A percentile compares a stretch with the other conserved stretches of the same genome.
phyloP scores from a whole-genome alignment of 2,113 vertebrate genomes.

The Odobenus rosmarus region DNA sequence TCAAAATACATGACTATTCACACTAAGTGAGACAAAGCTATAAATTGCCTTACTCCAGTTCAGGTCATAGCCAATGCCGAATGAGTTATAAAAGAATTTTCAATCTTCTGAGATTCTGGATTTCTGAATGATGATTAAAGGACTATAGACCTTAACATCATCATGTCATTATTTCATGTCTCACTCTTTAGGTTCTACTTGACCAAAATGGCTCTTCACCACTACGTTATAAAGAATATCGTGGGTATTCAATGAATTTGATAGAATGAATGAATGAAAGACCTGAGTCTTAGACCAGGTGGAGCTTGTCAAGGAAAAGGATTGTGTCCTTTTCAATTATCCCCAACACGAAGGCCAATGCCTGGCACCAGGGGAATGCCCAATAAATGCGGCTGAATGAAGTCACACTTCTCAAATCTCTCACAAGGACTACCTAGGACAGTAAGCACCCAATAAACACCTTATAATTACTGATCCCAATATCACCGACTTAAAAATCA shows the following conservation, averaged over 20 bases:
- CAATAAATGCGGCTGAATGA: too few species aligned
- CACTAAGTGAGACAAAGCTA: not conserved
- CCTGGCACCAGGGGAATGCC: not conserved
- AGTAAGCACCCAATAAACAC: not conserved
- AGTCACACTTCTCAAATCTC: not conserved
- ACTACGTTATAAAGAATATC: not conserved
- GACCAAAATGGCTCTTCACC: not conserved
- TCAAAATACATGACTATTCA: not conserved
- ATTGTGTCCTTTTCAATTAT: not conserved
- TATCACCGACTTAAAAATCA: not conserved
- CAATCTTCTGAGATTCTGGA: not conserved
- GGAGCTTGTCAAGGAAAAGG: not conserved
- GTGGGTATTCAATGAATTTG: not conserved
- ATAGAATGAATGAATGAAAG: not conserved
- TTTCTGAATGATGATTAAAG: not conserved
- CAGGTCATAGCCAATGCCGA: not conserved
- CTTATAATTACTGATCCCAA: not conserved
- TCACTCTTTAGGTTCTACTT: not conserved
- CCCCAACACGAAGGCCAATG: not conserved
- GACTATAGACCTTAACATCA: not conserved
- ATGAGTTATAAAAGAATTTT: not conserved
- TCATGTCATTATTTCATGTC: not conserved
- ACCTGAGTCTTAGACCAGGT: not conserved
- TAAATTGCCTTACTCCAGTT: not conserved
- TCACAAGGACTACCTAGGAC: not conserved